Base-by-base conservation (phyloP, 2,888 invertebrate genomes). In the Mycalesis mineus region DNA sequence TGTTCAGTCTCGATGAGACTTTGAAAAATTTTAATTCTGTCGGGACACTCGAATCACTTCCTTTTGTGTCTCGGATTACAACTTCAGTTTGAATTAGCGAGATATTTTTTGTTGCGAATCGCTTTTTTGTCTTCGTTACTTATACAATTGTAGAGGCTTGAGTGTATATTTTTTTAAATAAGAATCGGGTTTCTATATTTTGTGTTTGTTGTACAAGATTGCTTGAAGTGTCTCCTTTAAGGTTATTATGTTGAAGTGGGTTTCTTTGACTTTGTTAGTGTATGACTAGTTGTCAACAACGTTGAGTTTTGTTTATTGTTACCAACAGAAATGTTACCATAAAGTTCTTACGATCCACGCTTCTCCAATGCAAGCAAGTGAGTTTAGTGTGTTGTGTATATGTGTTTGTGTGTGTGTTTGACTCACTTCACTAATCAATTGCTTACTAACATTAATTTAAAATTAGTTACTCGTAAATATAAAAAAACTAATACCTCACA, bases 11-110 rank as follows among this genome's bases (percentile, higher is more conserved):
- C 66, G 65, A 67, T 67, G 67, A 66, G 65, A 68, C 66, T 63
- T 65, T 65, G 65, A 68, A 64, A 61, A 66, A 62, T 67, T 68
- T 65, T 66, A 63, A 68, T 68, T 65, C 63, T 53, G 58, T 55
- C 51, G 61, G 48, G 60, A 61, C 53, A 55, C 60, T 64, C 40
- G 62, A 62, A 60, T 62, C 58, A 42, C 57, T 64, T 62, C 57
- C 58, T 58, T 62, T 62, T 59, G 56, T 58, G 48, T 52, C 53
- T 58, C 45, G 49, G 41, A 51, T 58, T 52, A 50, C 51, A 49
- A 41, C 60, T 57, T 57, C 54, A 55, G 61, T 60, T 61, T 61
- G 55, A 56, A 60, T 63, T 63, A 56, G 61, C 48, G 57, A 52
- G 42, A 57, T 62, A 47, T 59, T 63, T 61, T 63, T 57, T 57